Evolutionary conservation across 2,113 vertebrate species (phyloP), one percentile per base, ranked within the genome.

Genomic region (Seriola dumerili): DNA sequence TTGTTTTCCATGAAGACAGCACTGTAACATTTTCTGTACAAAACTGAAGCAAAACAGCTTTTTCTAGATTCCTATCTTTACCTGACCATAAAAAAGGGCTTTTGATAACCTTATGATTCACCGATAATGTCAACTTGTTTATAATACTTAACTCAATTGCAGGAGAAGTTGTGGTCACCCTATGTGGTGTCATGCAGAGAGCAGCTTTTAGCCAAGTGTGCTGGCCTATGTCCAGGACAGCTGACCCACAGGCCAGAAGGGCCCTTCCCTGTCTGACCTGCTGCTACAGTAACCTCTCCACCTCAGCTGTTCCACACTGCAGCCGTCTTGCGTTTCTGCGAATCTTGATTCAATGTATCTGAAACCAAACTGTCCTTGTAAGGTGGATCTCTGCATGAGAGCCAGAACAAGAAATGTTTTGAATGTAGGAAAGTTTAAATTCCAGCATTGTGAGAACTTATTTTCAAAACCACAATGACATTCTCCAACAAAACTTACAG

Each of bases 181-280:
- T 13, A 10, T 38, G 19, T 76, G 32, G 29, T 64, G 78, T 61
- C 64, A 67, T 38, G 42, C 36, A 80, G 38, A 57, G 12, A 58
- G 62, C 17, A 64, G 69, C 66, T 66, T 75, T 78, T 68, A 42
- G 40, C 40, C 16, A 70, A 42, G 65, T 73, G 65, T 59, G 52
- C 17, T 69, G 85, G 74, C 44, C 63, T 65, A 57, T 85, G 74
- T 85, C 88, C 66, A 72, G 59, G 83, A 76, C 92, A 93, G 91
- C 88, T 92, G 94, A 89, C 90, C 78, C 48, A 11, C 54, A 48
- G 69, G 54, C 72, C 72, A 88, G 72, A 90, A 91, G 87, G 68
- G 88, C 59, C 38, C 88, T 92, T 87, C 77, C 78, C 80, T 80
- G 86, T 91, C 86, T 64, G 69, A 89, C 90, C 84, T 88, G 88